Evolutionary conservation across 37 sponge, comb jelly and placozoan species (phyloP), one percentile per base, ranked within the genome.

Genomic region (Haliclona indistincta): DNA sequence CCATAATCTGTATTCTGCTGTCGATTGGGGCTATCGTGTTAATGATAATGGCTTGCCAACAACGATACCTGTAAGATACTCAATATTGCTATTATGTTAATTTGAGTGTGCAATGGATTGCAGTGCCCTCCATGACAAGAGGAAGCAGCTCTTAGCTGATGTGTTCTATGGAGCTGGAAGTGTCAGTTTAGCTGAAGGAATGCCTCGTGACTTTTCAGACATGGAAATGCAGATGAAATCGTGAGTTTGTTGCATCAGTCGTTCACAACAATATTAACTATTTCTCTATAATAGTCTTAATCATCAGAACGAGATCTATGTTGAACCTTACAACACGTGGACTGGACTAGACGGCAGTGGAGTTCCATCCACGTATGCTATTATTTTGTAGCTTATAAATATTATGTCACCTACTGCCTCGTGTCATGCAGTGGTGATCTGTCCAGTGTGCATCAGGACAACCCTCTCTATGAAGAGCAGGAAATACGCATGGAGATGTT

Each of bases 401-500:
- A 29, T 1, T 1, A 29, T 22, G 47, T 10, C 26, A 32, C 36
- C 38, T 17, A 25, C 65, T 42, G 5, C 19, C 7, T 73, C 7
- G 4, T 51, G 15, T 17, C 52, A 2, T 22, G 6, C 68, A 85
- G 86, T 55, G 86, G 78, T 23, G 85, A 64, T 13, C 67, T 23
- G 11, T 63, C 56, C 26, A 85, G 65, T 45, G 30, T 73, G 52
- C 52, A 77, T 38, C 38, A 54, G 44, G 79, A 85, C 30, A 85
- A 85, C 28, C 86, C 86, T 10, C 71, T 85, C 28, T 85, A 85
- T 39, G 86, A 78, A 38, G 67, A 67, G 30, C 78, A 85, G 54
- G 86, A 85, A 49, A 55, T 85, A 6, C 1, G 74, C 5, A 78
- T 85, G 79, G 86, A 85, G 30, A 78, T 85, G 79, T 85, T 85